phyloP scores from a whole-genome alignment of 2,113 vertebrate genomes.

The Trogon surrucura region DNA sequence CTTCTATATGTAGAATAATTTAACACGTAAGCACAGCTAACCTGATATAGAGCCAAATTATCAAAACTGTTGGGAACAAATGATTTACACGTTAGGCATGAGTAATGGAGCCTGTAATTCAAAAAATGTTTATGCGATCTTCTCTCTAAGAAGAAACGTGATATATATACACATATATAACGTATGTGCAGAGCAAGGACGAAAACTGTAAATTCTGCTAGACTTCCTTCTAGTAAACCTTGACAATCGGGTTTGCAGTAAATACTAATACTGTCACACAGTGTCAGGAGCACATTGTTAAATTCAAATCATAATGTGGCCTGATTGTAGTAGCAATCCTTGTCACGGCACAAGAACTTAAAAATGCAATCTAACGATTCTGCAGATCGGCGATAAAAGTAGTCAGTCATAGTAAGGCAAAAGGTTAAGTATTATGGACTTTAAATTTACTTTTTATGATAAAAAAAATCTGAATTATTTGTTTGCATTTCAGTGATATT shows the following conservation, averaged over 20 bases:
- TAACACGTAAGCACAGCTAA: background rate
- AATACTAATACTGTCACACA: background rate
- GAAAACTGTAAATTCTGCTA: background rate
- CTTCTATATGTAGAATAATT: background rate
- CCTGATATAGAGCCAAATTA: background rate
- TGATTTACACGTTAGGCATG: background rate
- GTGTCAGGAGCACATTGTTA: background rate
- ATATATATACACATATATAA: background rate
- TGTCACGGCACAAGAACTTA: background rate
- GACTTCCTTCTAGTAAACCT: background rate
- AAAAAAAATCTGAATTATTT: background rate
- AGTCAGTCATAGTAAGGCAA: background rate
- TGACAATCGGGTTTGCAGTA: slow-evolving; percentile 44
- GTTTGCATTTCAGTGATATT: slow-evolving; percentile 45
- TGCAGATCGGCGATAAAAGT: background rate
- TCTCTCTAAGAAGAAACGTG: background rate
- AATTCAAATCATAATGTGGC: background rate
- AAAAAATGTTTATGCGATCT: background rate
- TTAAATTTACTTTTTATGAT: background rate
- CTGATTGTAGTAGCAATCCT: background rate
- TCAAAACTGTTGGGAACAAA: background rate
- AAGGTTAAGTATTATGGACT: background rate
- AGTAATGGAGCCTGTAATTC: background rate
- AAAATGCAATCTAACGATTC: slow-evolving; percentile 9
- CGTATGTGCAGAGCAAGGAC: background rate